These are phyloP conservation scores for Apodemia hepburni DNA, from an alignment of 2,888 invertebrate genomes.

Conservation along the genomic window DNA sequence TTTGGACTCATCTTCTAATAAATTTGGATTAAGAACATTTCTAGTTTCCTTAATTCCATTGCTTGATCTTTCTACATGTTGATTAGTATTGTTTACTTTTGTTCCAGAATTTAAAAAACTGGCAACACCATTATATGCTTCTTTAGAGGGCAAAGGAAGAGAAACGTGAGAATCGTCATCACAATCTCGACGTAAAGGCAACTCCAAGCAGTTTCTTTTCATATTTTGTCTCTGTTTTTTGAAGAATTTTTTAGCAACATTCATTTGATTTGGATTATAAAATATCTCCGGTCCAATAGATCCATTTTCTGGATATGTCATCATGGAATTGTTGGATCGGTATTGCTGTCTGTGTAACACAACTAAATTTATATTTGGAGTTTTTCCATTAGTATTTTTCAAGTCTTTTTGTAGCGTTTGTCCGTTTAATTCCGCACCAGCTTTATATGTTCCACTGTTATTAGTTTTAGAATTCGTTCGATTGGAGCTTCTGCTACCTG, in stretches of 20 bases:
- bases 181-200: constrained; percentile 81
- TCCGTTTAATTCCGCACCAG: constrained; percentile 81
- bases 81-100: constrained; percentile 90
- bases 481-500: constrained; percentile 84
- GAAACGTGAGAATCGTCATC: constrained; percentile 75
- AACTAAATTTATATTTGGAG: constrained; percentile 85
- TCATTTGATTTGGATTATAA: constrained; percentile 96
- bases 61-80: constrained; percentile 83
- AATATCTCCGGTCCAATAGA: constrained; percentile 87
- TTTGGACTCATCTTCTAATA: constrained; percentile 82
- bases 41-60: constrained; percentile 80
- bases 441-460: constrained; percentile 82
- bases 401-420: constrained; percentile 67
- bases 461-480: constrained; percentile 84
- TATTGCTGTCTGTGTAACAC: constrained; percentile 87
- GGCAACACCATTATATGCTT: constrained; percentile 75
- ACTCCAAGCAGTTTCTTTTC: constrained; percentile 86
- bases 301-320: constrained; percentile 80
- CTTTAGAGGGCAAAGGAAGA: constrained; percentile 68
- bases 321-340: constrained; percentile 83
- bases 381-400: constrained; percentile 68
- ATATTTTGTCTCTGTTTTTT: constrained; percentile 89
- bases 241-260: constrained; percentile 95
- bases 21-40: constrained; percentile 81
- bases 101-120: constrained; percentile 85